phyloP scores from a whole-genome alignment of 2,113 vertebrate genomes.

The Hippocampus barbouri region DNA sequence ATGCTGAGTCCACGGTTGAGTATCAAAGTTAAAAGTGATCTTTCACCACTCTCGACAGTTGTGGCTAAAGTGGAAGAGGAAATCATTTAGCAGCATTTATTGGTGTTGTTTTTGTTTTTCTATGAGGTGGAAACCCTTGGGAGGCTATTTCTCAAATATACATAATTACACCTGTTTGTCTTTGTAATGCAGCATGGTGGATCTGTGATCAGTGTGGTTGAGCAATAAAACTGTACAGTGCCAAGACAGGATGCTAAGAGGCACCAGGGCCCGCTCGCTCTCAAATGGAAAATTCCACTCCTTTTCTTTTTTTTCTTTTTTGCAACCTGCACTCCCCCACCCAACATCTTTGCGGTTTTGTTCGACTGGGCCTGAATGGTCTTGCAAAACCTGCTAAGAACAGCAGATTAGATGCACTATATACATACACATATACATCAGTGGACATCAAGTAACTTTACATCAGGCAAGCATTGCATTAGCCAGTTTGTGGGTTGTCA shows the following conservation, averaged over 20 bases:
- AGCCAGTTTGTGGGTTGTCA: conserved; percentile 1
- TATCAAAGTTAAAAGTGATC: background rate
- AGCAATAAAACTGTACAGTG: conserved; percentile 44
- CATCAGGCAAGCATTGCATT: conserved; percentile 25
- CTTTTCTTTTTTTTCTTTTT: background rate
- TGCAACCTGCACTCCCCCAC: background rate
- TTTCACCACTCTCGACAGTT: conserved; percentile 18
- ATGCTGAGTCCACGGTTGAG: conserved; percentile 19
- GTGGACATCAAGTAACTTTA: conserved; percentile 37
- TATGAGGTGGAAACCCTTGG: background rate
- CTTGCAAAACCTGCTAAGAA: conserved; percentile 34
- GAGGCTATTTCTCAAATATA: conserved; percentile 13
- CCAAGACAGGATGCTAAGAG: conserved; percentile 28
- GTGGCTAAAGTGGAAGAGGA: conserved; percentile 14
- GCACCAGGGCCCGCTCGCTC: conserved; percentile 15
- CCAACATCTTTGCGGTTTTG: background rate
- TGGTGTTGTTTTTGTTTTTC: background rate
- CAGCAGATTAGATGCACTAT: conserved; percentile 49
- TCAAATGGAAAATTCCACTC: background rate
- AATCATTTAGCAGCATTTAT: conserved; percentile 46
- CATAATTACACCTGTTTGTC: conserved; percentile 22
- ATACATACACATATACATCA: conserved; percentile 56
- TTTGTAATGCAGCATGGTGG: conserved; percentile 23
- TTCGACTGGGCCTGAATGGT: conserved; percentile 22
- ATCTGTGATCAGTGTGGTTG: conserved; percentile 47